Evolutionary conservation across 2,888 invertebrate genomes (phyloP).

Genomic region (Catocala sponsa): DNA sequence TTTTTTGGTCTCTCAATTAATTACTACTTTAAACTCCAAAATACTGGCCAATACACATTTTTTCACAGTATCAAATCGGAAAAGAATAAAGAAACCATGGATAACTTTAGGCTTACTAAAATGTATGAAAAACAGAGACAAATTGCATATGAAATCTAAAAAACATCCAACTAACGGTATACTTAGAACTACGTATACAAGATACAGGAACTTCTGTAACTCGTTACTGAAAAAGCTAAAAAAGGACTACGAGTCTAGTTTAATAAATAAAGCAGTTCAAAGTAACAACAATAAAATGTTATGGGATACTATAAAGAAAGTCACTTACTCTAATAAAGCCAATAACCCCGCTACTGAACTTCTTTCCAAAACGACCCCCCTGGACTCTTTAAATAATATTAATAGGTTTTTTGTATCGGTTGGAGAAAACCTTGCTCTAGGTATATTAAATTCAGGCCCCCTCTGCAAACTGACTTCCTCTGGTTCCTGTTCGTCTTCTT

Average conservation of each 20-base stretch:
- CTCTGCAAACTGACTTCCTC: not conserved
- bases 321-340: conserved; percentile 6
- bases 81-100: conserved; percentile 14
- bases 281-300: conserved; percentile 9
- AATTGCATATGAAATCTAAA: conserved; percentile 13
- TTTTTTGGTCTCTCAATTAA: not conserved
- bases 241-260: not conserved
- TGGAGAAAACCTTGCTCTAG: conserved; percentile 6
- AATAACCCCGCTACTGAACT: conserved; percentile 6
- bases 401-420: not conserved
- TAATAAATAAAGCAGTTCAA: conserved; percentile 10
- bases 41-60: conserved; percentile 3
- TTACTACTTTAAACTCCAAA: conserved; percentile 2
- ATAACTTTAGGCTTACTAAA: not conserved
- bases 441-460: not conserved
- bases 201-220: conserved; percentile 1
- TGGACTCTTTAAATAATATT: not conserved
- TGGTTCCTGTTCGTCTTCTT: conserved; percentile 2
- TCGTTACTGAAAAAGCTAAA: conserved; percentile 10
- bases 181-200: conserved; percentile 14
- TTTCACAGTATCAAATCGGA: conserved; percentile 3
- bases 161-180: conserved; percentile 17
- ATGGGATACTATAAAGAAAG: conserved; percentile 19
- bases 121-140: conserved; percentile 2
- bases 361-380: not conserved